Evolutionary conservation across 2,888 invertebrate genomes (phyloP).

Genomic region (Brachyopa scutellaris): DNA sequence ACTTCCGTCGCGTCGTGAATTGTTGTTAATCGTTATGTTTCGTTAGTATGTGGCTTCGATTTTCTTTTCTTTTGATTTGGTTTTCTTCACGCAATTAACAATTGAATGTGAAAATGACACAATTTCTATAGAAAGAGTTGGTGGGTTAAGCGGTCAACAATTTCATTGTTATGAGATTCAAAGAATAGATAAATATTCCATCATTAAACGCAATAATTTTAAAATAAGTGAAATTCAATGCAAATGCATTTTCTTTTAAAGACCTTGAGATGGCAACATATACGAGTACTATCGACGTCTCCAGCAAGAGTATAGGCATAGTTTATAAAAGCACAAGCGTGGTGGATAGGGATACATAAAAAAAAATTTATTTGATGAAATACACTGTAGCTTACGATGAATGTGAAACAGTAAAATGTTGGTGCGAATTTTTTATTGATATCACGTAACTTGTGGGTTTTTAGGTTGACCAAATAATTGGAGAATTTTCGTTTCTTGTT

Average conservation of each 20-base stretch:
- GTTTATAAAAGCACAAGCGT: no score
- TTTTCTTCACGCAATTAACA: constrained; percentile 66
- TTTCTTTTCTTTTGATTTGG: constrained; percentile 46
- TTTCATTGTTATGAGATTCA: constrained; percentile 13
- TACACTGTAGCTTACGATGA: constrained; percentile 16
- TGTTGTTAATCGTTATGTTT: constrained; percentile 3
- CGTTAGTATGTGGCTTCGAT: not conserved
- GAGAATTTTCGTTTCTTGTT: not conserved
- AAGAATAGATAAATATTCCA: not conserved
- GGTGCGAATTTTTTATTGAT: constrained; percentile 30
- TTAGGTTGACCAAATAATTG: not conserved
- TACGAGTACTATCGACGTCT: not conserved
- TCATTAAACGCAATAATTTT: no score
- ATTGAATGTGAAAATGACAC: constrained; percentile 67
- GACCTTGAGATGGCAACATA: constrained; percentile 35
- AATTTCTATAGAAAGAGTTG: constrained; percentile 46
- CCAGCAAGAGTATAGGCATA: not conserved
- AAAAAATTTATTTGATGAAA: constrained; percentile 23
- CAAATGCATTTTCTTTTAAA: not conserved
- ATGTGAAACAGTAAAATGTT: constrained; percentile 7
- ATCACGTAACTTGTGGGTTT: constrained; percentile 47
- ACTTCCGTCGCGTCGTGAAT: constrained; percentile 45
- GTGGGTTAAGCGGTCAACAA: constrained; percentile 38
- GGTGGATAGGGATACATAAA: not conserved
- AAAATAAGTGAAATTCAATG: constrained; percentile 5